These are phyloP conservation scores for Palythoa grandis DNA, from an alignment of 92 coral and sea anemone genomes.

Conservation along the genomic window DNA sequence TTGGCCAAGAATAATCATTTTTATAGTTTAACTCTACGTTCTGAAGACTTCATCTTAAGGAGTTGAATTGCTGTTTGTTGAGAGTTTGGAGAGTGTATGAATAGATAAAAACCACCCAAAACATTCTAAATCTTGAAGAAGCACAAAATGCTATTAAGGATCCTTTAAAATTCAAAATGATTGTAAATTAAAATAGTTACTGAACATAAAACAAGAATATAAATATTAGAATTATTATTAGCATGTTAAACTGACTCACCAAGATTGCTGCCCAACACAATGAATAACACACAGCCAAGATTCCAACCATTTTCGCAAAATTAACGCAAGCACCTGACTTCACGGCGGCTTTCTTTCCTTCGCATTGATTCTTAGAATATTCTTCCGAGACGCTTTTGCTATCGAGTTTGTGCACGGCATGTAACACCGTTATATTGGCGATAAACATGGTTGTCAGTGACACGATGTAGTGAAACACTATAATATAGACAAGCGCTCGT, in stretches of 20 bases:
- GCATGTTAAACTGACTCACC: slow-evolving; percentile 61
- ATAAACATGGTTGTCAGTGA: slow-evolving; percentile 71
- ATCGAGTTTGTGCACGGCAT: slow-evolving; percentile 76
- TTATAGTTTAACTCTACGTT: too few species aligned
- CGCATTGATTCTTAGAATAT: slow-evolving; percentile 55
- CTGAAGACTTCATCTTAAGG: not conserved
- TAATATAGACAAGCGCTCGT: slow-evolving; percentile 62
- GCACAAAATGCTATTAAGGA: not conserved
- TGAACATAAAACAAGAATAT: not conserved
- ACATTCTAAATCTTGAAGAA: slow-evolving; percentile 1
- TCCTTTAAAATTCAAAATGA: slow-evolving; percentile 18
- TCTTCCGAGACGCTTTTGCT: slow-evolving; percentile 80
- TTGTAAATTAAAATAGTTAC: slow-evolving; percentile 21
- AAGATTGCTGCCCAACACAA: slow-evolving; percentile 83
- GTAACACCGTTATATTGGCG: slow-evolving; percentile 75
- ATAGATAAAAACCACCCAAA: not conserved
- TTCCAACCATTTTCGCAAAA: slow-evolving; percentile 91
- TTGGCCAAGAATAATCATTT: not conserved
- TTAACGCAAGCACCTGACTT: slow-evolving; percentile 75
- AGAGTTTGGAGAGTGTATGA: not conserved
- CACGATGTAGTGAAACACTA: slow-evolving; percentile 72
- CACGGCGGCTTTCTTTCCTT: slow-evolving; percentile 42
- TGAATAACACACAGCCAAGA: slow-evolving; percentile 83
- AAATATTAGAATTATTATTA: not conserved
- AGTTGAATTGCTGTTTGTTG: not conserved